Base-by-base conservation (phyloP, 2,888 invertebrate genomes). In the Oscheius onirici region DNA sequence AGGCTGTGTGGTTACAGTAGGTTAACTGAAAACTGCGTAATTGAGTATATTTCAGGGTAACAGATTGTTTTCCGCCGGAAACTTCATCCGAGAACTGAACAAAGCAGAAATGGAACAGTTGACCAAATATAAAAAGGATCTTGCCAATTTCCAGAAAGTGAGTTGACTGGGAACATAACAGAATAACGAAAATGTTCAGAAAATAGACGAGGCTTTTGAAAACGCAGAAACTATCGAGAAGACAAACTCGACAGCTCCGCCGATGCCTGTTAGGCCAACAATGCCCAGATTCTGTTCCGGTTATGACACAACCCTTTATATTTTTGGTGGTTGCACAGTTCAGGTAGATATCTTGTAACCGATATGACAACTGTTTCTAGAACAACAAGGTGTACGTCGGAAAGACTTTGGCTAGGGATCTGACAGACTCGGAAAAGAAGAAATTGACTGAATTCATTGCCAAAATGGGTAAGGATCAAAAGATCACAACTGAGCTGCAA, bases 381-480 rank as follows among this genome's bases (percentile, higher is more conserved):
- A 86, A 86, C 68, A 78, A 83, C 77, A 86, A 86, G 71, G 82
- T 86, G 5, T 86, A 85, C 75, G 76, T 86, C 54, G 83, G 82
- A 13, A 80, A 74, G 24, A 79, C 78, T 22, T 79, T 81, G 24
- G 86, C 85, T 2, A 73, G 86, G 44, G 83, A 86, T 49, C 72
- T 86, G 24, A 80, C 76, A 20, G 75, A 76, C 15, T 78, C 83
- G 20, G 85, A 85, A 52, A 82, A 80, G 70, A 75, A 74, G 43
- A 82, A 84, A 58, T 70, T 85, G 20, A 71, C 78, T 28, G 74
- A 80, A 41, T 84, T 86, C 52, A 73, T 80, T 8, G 76, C 76
- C 26, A 82, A 84, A 69, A 79, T 85, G 71, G 71, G 67, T 3
- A 74, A 76, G 8, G 71, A 57, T 1, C 28, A 77, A 10, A 74